Conservation (phyloP, 53 echinoderm and acorn worm genomes). For the Actinopyga echinites region DNA sequence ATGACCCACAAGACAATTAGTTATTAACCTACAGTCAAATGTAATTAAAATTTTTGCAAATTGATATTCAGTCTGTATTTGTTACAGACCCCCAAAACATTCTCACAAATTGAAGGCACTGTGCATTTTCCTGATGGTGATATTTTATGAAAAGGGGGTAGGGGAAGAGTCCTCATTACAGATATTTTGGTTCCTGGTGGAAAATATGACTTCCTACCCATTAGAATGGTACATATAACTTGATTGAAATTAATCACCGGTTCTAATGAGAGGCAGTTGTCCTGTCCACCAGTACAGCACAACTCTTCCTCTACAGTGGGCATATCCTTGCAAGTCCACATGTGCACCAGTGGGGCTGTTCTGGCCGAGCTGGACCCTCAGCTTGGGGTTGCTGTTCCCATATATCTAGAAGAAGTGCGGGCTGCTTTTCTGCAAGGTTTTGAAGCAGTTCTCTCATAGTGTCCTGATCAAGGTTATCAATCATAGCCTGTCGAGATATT, state of each 20-base stretch:
- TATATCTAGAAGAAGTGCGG: not conserved
- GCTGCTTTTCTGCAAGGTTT: not conserved
- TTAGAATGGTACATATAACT: no score
- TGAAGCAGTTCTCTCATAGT: not conserved
- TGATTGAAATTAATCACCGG: not conserved
- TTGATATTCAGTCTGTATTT: no score
- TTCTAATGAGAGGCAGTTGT: not conserved
- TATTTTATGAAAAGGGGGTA: no score
- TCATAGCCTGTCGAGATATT: not conserved
- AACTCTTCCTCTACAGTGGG: not conserved
- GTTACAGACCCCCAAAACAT: no score
- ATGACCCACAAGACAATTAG: no score
- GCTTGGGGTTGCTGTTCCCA: not conserved
- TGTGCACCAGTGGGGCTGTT: not conserved
- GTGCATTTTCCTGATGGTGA: no score
- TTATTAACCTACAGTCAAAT: no score
- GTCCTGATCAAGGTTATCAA: not conserved
- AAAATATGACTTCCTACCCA: no score
- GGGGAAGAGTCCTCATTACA: no score
- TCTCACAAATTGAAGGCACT: no score
- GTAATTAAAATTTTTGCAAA: no score
- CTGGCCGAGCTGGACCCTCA: not conserved
- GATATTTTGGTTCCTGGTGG: no score
- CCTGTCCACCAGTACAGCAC: not conserved
- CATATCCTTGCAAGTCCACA: not conserved